phyloP scores from a whole-genome alignment of 2,888 invertebrate species.

The Caenorhabditis sulstoni region DNA sequence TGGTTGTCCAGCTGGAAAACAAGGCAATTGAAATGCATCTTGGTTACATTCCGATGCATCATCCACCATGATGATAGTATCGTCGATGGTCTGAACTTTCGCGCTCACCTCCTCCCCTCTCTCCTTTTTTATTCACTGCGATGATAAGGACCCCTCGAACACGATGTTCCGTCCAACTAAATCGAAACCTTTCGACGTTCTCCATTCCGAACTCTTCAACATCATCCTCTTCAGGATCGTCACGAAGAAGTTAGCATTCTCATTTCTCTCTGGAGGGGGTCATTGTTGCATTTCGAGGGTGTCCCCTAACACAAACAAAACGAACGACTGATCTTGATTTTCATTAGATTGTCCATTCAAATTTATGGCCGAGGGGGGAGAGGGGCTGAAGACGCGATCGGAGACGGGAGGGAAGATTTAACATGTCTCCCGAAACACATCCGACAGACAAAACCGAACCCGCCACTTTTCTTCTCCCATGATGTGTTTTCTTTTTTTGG shows the following conservation, averaged over 20 bases:
- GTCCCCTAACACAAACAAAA: no score
- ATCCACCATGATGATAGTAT: conserved; percentile 24
- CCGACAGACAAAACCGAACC: no score
- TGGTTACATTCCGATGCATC: conserved; percentile 21
- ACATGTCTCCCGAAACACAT: conserved; percentile 1
- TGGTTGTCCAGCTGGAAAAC: conserved; percentile 40
- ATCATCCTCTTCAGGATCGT: conserved; percentile 39
- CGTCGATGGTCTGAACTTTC: conserved; percentile 8
- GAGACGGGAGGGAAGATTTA: background rate
- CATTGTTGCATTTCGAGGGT: no score
- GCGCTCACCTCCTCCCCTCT: background rate
- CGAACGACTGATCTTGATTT: conserved; percentile 13
- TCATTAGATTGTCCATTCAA: conserved; percentile 4
- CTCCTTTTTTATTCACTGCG: conserved; percentile 7
- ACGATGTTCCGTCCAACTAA: conserved; percentile 40
- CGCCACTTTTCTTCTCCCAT: no score
- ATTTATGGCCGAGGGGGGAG: background rate
- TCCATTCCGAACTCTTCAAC: conserved; percentile 42
- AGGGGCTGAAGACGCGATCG: no score
- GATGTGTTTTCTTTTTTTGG: no score
- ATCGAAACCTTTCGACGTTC: conserved; percentile 37
- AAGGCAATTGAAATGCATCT: conserved; percentile 34
- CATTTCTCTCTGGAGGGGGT: background rate
- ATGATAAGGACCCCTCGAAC: conserved; percentile 54
- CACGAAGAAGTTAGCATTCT: conserved; percentile 17